Conservation (phyloP, 1,140 invertebrate species). For the Heterodera carotae region DNA sequence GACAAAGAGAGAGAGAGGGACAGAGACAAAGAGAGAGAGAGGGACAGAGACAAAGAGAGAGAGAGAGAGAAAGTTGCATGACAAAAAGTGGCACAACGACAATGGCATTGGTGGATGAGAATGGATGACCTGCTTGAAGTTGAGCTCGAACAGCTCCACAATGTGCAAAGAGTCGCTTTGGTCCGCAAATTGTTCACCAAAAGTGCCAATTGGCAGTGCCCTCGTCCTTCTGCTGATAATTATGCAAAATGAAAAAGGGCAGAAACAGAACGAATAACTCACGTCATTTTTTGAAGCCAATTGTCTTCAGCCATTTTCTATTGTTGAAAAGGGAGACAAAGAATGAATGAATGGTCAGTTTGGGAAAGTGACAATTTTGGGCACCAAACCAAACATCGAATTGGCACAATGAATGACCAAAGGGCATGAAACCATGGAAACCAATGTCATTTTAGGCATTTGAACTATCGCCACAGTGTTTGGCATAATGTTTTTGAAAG, state of each 20-base stretch:
- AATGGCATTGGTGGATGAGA: no score
- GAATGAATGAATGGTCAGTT: no score
- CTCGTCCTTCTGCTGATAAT: background rate
- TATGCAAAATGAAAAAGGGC: background rate
- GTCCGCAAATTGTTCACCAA: background rate
- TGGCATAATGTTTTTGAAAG: no score
- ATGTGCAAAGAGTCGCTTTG: background rate
- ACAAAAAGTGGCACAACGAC: no score
- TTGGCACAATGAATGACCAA: no score
- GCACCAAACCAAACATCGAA: no score
- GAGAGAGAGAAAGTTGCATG: no score
- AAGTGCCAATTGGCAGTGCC: background rate
- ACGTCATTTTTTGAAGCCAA: background rate
- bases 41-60: no score
- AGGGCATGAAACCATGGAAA: background rate
- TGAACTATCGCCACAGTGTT: background rate
- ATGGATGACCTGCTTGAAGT: constrained; percentile 11
- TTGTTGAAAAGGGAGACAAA: no score
- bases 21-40: no score
- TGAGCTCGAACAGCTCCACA: constrained; percentile 11
- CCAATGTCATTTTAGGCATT: background rate
- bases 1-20: no score
- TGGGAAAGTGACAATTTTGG: no score
- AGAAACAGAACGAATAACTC: background rate
- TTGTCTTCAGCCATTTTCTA: background rate